Percentiles rank a stretch among this genome's conserved stretches.
These are phyloP conservation scores for Onychomys arenicola DNA, from an alignment of 2,797 vertebrate genomes.

Conservation along the genomic window DNA sequence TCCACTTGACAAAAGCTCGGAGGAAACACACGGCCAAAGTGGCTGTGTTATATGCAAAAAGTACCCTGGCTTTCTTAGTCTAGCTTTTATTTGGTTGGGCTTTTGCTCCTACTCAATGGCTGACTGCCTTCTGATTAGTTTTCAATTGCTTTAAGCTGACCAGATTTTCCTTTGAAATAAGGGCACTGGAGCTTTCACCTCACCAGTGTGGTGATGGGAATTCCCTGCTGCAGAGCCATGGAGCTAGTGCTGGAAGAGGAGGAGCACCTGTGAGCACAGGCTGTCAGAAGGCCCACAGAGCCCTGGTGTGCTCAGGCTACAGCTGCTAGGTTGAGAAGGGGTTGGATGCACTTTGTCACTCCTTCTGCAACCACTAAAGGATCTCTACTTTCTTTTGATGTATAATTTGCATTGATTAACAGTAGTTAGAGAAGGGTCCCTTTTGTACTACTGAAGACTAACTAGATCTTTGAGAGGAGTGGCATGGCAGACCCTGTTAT, in stretches of 20 bases:
- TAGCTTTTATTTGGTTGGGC: rapidly evolving
- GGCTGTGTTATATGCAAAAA: neutral
- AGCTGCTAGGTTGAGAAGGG: slow-evolving; percentile 78
- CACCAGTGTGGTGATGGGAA: neutral
- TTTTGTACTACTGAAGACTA: slow-evolving; percentile 77
- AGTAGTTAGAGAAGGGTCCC: slow-evolving; percentile 76
- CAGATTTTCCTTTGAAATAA: slow-evolving; percentile 66
- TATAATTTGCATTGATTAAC: slow-evolving; percentile 84
- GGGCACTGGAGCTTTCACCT: slow-evolving; percentile 62
- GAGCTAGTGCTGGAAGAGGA: slow-evolving; percentile 52
- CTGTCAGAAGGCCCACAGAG: slow-evolving; percentile 55
- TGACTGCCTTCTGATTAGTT: slow-evolving; percentile 40
- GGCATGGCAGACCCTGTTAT: slow-evolving; percentile 69
- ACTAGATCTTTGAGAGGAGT: slow-evolving; percentile 62
- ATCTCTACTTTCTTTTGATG: slow-evolving; percentile 78
- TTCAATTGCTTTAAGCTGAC: slow-evolving; percentile 63
- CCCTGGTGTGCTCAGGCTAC: slow-evolving; percentile 67
- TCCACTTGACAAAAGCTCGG: neutral
- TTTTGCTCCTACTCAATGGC: neutral
- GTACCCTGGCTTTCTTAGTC: rapidly evolving
- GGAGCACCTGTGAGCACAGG: slow-evolving; percentile 76
- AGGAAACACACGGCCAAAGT: neutral
- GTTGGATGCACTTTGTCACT: slow-evolving; percentile 71
- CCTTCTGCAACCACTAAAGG: slow-evolving; percentile 60
- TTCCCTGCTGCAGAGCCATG: slow-evolving; percentile 36